Evolutionary conservation across 2,888 invertebrate species (phyloP).

Genomic region (Ochlodes sylvanus): DNA sequence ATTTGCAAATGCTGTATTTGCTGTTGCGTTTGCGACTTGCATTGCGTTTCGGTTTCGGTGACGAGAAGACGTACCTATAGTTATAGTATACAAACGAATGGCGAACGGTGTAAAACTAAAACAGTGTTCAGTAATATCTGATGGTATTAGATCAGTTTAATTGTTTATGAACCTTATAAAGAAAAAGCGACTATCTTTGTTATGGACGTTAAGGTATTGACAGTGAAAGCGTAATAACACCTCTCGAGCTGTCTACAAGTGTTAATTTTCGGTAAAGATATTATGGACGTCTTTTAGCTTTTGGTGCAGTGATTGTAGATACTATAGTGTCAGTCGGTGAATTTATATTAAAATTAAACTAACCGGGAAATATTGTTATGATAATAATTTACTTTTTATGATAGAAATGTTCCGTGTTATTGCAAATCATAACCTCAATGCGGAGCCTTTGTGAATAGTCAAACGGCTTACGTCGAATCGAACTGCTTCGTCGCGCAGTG

Average conservation of each 20-base stretch:
- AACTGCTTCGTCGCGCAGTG: slow-evolving; percentile 61
- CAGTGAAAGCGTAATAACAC: slow-evolving; percentile 24
- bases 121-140: slow-evolving; percentile 19
- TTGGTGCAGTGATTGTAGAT: slow-evolving; percentile 60
- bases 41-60: too few species aligned
- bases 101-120: slow-evolving; percentile 45
- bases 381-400: slow-evolving; percentile 55
- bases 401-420: slow-evolving; percentile 67
- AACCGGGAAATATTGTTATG: slow-evolving; percentile 54
- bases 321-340: slow-evolving; percentile 47
- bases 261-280: slow-evolving; percentile 52
- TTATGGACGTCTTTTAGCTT: slow-evolving; percentile 60
- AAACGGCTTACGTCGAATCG: slow-evolving; percentile 59
- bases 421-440: slow-evolving; percentile 76
- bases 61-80: slow-evolving; percentile 39
- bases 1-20: slow-evolving; percentile 17
- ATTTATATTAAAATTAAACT: slow-evolving; percentile 50
- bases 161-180: slow-evolving; percentile 9
- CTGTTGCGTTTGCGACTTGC: too few species aligned
- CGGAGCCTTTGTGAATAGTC: slow-evolving; percentile 68
- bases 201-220: slow-evolving; percentile 15
- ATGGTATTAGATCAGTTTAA: slow-evolving; percentile 7
- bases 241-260: slow-evolving; percentile 3
- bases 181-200: slow-evolving; percentile 6
- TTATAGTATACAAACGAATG: slow-evolving; percentile 47